Conservation (phyloP, 2,888 invertebrate species). For the Microplitis manilae region DNA sequence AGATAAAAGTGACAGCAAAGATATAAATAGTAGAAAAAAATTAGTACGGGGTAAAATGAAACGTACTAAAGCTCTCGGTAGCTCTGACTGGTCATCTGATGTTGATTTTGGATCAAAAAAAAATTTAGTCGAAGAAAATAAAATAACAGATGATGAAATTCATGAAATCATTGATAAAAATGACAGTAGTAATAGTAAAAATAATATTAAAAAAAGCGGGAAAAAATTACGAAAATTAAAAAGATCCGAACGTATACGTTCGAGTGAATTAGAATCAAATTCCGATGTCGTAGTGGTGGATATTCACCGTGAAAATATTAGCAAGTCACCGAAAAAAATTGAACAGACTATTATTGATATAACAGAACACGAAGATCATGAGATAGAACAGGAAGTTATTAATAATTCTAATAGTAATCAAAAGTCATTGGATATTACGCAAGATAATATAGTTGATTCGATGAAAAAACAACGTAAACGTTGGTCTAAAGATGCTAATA, state of each 20-base stretch:
- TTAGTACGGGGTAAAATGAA: conserved; percentile 18
- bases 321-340: conserved; percentile 15
- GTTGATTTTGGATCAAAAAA: conserved; percentile 25
- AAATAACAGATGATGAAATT: conserved; percentile 22
- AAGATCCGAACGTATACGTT: conserved; percentile 31
- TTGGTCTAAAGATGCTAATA: conserved; percentile 59
- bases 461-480: conserved; percentile 57
- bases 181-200: neutral
- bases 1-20: neutral
- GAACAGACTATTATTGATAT: conserved; percentile 14
- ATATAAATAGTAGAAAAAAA: neutral
- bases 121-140: conserved; percentile 13
- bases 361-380: conserved; percentile 16
- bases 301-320: conserved; percentile 52
- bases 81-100: conserved; percentile 38
- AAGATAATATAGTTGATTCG: conserved; percentile 32
- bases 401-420: neutral
- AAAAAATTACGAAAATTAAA: conserved; percentile 25
- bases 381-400: conserved; percentile 8
- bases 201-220: neutral
- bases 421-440: conserved; percentile 1
- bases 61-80: conserved; percentile 12
- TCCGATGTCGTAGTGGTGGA: conserved; percentile 59
- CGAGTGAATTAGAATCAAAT: conserved; percentile 28
- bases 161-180: conserved; percentile 6